Evolutionary conservation across 1,140 invertebrate genomes (phyloP), one percentile per base, ranked within the genome.

Genomic region (Calliopsis andreniformis): DNA sequence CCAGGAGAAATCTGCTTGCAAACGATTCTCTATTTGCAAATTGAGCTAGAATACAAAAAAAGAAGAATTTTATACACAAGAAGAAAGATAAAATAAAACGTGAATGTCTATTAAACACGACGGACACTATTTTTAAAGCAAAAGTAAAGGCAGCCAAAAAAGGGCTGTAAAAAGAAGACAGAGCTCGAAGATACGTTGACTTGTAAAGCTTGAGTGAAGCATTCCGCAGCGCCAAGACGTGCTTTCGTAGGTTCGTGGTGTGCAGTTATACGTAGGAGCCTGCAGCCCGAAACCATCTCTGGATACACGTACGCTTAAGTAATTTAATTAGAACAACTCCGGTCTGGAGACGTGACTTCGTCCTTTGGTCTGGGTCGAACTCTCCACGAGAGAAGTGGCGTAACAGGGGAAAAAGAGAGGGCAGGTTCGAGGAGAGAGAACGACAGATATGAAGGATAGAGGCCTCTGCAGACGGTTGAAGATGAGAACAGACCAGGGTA

Each of bases 291-390:
- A 85, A 85, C 83, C 83, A 84, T 85, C 81, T 79, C 83, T 70
- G 75, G 84, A 87, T 89, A 89, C 88, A 89, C 88, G 88, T 89
- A 88, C 88, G 88, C 86, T 89, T 89, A 89, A 89, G 88, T 89
- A 89, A 89, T 89, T 89, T 89, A 89, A 89, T 89, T 89, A 89
- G 88, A 88, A 88, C 87, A 87, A 89, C 87, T 87, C 88, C 76
- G 82, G 85, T 84, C 84, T 86, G 78, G 77, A 89, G 86, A 89
- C 88, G 88, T 89, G 88, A 88, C 88, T 88, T 81, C 85, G 86
- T 88, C 86, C 87, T 88, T 87, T 87, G 86, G 87, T 70, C 86
- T 86, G 78, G 72, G 39, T 77, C 58, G 51, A 53, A 47, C 80
- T 85, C 80, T 68, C 61, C 49, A 28, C 43, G 61, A 70, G 72